Evolutionary conservation across 2,113 vertebrate genomes (phyloP).

Genomic region (Bungarus multicinctus): DNA sequence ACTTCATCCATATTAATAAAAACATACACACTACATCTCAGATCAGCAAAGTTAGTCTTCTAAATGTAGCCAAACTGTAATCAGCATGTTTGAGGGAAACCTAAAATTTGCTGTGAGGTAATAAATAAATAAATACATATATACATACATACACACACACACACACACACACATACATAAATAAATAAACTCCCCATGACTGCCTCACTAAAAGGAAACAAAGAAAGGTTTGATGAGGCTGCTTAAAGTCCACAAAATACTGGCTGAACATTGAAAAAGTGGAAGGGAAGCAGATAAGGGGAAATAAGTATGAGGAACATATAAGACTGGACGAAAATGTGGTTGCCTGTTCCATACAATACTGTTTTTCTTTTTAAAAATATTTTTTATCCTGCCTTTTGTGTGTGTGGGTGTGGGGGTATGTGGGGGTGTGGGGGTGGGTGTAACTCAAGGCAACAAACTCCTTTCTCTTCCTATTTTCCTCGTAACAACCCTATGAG

Average conservation of each 20-base stretch:
- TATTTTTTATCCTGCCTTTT: not conserved
- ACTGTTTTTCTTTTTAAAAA: not conserved
- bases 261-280: not conserved
- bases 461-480: not conserved
- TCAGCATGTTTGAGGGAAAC: not conserved
- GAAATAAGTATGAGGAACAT: not conserved
- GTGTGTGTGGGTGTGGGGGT: too few relatives aligned
- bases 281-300: not conserved
- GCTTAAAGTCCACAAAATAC: not conserved
- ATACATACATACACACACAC: too few relatives aligned
- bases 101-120: not conserved
- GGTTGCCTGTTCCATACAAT: not conserved
- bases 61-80: not conserved
- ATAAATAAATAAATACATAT: not conserved
- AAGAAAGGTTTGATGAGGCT: not conserved
- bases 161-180: too few relatives aligned
- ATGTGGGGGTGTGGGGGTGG: too few relatives aligned
- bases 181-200: not conserved
- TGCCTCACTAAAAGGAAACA: not conserved
- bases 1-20: not conserved
- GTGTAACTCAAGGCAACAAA: not conserved
- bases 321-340: not conserved
- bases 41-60: not conserved
- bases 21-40: not conserved
- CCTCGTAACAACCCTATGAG: not conserved